phyloP scores from a whole-genome alignment of 2,113 vertebrate genomes.

The Sitta europaea region DNA sequence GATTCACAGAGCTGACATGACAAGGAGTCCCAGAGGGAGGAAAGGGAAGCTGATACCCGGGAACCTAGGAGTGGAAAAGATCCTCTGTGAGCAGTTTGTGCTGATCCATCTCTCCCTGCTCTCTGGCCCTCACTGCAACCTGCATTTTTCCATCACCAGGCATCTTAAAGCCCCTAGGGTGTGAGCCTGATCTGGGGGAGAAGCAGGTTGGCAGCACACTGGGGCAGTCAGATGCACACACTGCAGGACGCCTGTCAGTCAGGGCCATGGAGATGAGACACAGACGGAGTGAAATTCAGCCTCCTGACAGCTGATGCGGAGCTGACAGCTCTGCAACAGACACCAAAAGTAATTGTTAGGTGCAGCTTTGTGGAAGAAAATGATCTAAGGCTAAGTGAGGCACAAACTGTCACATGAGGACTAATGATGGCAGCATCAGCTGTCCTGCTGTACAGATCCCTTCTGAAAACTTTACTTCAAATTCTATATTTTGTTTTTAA shows the following conservation, averaged over 20 bases:
- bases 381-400: background rate
- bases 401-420: background rate
- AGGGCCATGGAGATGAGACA: background rate
- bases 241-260: conserved; percentile 1
- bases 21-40: background rate
- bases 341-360: conserved; percentile 44
- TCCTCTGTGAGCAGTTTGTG: background rate
- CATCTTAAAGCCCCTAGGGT: background rate
- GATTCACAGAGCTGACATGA: background rate
- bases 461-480: background rate
- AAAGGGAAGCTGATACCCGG: fast-evolving
- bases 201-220: background rate
- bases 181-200: background rate
- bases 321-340: conserved; percentile 39
- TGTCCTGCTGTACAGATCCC: background rate
- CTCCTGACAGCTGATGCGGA: conserved; percentile 5
- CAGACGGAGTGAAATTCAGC: conserved; percentile 27
- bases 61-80: background rate
- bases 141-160: background rate
- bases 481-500: background rate
- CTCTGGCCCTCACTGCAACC: background rate
- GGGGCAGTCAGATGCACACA: background rate
- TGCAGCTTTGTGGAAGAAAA: conserved; percentile 36
- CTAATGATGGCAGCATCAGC: background rate
- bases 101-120: background rate